These are phyloP conservation scores for Oligia fasciuncula DNA, from an alignment of 2,888 invertebrate genomes.

Conservation along the genomic window DNA sequence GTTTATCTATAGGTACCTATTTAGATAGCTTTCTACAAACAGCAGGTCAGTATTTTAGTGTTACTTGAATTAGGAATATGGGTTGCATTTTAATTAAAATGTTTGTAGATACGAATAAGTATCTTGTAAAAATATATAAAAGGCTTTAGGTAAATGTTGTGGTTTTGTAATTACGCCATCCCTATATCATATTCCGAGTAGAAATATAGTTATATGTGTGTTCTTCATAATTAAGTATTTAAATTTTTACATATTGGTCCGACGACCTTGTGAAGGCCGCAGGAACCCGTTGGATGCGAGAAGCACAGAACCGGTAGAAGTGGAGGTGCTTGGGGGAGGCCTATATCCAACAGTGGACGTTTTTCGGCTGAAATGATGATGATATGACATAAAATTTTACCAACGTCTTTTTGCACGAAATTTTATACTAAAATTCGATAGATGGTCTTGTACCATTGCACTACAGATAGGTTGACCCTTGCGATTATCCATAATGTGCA, in stretches of 20 bases:
- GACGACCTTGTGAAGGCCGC: too few relatives aligned
- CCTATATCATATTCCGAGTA: neutral
- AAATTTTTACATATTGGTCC: too few relatives aligned
- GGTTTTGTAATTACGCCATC: neutral
- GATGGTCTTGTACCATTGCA: neutral
- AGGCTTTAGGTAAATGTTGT: neutral
- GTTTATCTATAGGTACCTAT: too few relatives aligned
- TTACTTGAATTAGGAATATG: neutral
- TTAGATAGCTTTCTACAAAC: too few relatives aligned
- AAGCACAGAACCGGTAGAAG: too few relatives aligned
- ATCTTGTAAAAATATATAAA: neutral
- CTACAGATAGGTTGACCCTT: neutral
- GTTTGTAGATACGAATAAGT: neutral
- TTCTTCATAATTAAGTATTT: neutral
- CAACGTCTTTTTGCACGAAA: neutral
- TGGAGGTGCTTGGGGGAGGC: too few relatives aligned
- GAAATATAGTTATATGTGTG: neutral
- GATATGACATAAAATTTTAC: neutral
- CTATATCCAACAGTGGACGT: too few relatives aligned
- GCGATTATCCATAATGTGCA: neutral
- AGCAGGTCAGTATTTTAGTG: too few relatives aligned
- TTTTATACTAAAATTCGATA: neutral
- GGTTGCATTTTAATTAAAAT: neutral
- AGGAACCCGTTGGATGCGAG: too few relatives aligned
- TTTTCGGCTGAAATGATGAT: too few relatives aligned